Percentiles rank a stretch among this genome's conserved stretches.
These are phyloP conservation scores for Ectobius pallidus DNA, from an alignment of 2,888 invertebrate genomes.

Conservation along the genomic window DNA sequence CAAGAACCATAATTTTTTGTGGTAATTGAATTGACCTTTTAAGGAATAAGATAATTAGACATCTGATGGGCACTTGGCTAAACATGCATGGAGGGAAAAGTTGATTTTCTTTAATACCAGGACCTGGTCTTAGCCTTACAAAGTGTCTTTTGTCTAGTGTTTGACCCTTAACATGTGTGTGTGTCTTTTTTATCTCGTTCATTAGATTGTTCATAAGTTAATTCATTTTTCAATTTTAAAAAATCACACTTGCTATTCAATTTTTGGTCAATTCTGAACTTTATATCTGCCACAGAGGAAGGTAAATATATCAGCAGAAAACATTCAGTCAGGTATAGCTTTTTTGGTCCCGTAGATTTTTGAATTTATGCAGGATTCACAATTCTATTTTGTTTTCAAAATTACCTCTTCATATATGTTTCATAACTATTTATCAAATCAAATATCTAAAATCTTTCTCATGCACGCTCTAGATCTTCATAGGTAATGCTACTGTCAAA, in stretches of 20 bases:
- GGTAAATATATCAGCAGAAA: too few species aligned
- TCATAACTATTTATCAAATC: too few species aligned
- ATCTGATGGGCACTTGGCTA: not conserved
- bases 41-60: not conserved
- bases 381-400: not conserved
- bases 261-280: not conserved
- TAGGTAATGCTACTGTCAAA: not conserved
- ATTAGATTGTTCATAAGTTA: constrained; percentile 27
- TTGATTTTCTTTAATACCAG: constrained; percentile 32
- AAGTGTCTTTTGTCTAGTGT: constrained; percentile 89
- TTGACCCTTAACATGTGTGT: constrained; percentile 76
- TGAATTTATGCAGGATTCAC: constrained; percentile 10
- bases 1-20: not conserved
- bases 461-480: too few species aligned
- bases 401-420: too few species aligned
- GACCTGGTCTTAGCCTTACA: constrained; percentile 36
- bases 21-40: not conserved
- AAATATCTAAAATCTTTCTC: too few species aligned
- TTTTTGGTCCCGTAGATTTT: not conserved
- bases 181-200: constrained; percentile 55
- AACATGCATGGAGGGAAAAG: constrained; percentile 17
- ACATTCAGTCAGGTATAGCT: too few species aligned
- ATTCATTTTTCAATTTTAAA: constrained; percentile 6
- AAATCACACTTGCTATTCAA: constrained; percentile 24
- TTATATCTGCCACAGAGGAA: not conserved